Evolutionary conservation across 2,888 invertebrate species (phyloP).

Genomic region (Lordiphosa andalusiaca): DNA sequence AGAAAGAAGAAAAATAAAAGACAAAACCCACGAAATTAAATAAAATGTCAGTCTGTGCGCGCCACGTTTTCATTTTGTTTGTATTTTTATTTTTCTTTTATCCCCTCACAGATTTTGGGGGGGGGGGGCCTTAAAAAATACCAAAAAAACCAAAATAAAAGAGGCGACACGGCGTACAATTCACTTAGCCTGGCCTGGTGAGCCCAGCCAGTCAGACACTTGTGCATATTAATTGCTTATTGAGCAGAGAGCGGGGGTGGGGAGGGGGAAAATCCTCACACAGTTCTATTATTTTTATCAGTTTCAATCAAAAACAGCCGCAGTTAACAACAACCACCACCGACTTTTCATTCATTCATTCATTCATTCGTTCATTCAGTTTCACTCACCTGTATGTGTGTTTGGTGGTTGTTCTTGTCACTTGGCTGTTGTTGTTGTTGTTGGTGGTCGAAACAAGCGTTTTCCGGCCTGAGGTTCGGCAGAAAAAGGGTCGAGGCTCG

Average conservation of each 20-base stretch:
- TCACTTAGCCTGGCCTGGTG: constrained; percentile 2
- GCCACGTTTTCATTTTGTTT: constrained; percentile 40
- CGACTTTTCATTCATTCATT: constrained; percentile 36
- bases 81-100: constrained; percentile 16
- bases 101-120: constrained; percentile 24
- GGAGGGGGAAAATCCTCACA: constrained; percentile 27
- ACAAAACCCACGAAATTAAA: constrained; percentile 7
- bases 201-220: constrained; percentile 52
- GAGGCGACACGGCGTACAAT: not conserved
- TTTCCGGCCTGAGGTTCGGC: constrained; percentile 56
- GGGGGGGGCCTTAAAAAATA: constrained; percentile 8
- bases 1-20: too few relatives aligned
- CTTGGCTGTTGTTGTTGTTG: too few relatives aligned
- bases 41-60: constrained; percentile 16
- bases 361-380: constrained; percentile 32
- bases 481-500: constrained; percentile 17
- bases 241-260: constrained; percentile 46
- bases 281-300: constrained; percentile 64
- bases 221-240: constrained; percentile 76
- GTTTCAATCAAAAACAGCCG: constrained; percentile 63
- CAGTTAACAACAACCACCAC: not conserved
- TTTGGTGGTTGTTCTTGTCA: constrained; percentile 42
- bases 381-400: constrained; percentile 58
- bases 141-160: not conserved
- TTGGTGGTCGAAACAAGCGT: constrained; percentile 70